phyloP scores from a whole-genome alignment of 2,113 vertebrate genomes.

The Picathartes gymnocephalus region DNA sequence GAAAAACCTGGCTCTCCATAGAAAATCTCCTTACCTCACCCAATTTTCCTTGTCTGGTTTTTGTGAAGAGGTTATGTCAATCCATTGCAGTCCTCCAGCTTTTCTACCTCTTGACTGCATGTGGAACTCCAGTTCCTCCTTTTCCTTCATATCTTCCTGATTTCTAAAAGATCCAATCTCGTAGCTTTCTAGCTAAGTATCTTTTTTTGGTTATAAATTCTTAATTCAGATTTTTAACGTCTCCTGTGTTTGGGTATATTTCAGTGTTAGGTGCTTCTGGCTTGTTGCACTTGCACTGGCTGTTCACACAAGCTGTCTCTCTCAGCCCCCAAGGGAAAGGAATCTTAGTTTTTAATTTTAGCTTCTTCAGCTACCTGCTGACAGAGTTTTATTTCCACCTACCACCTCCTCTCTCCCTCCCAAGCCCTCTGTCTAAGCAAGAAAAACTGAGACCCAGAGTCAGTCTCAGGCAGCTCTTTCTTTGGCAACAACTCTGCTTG shows the following conservation, averaged over 20 bases:
- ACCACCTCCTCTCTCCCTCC: not conserved
- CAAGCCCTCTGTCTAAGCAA: not conserved
- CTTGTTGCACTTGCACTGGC: not conserved
- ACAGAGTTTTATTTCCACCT: slow-evolving; percentile 34
- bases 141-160: not conserved
- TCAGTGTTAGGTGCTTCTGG: not conserved
- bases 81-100: not conserved
- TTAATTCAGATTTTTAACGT: not conserved
- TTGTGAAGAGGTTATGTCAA: not conserved
- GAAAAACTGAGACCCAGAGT: not conserved
- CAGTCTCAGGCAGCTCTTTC: not conserved
- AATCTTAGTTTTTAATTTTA: slow-evolving; percentile 48
- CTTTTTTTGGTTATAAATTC: not conserved
- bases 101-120: not conserved
- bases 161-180: not conserved
- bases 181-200: not conserved
- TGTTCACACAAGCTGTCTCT: slow-evolving; percentile 21
- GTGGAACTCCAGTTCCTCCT: accelerated
- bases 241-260: not conserved
- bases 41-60: not conserved
- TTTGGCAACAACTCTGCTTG: not conserved
- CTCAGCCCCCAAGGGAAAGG: not conserved
- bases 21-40: not conserved
- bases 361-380: slow-evolving; percentile 45
- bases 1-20: not conserved